phyloP scores from a whole-genome alignment of 2,888 invertebrate species.

The Acleris emargana region DNA sequence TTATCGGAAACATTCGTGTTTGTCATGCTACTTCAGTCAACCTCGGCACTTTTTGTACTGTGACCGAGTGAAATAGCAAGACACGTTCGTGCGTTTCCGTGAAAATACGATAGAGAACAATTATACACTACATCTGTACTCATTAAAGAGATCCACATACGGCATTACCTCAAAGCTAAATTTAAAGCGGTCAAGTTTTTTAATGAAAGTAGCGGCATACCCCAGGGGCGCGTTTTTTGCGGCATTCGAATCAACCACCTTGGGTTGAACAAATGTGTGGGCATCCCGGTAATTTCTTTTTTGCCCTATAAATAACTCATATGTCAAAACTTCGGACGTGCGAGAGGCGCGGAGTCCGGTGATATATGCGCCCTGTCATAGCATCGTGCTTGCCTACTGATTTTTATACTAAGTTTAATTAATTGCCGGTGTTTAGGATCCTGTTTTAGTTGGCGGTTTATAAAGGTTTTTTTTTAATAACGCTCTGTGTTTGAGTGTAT shows the following conservation, averaged over 20 bases:
- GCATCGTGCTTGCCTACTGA: slow-evolving; percentile 66
- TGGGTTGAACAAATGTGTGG: slow-evolving; percentile 78
- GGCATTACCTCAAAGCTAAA: not conserved
- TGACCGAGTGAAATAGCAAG: too few relatives aligned
- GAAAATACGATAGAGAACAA: too few relatives aligned
- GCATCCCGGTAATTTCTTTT: slow-evolving; percentile 82
- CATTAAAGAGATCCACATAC: too few relatives aligned
- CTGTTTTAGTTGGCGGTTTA: slow-evolving; percentile 53
- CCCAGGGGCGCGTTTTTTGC: slow-evolving; percentile 73
- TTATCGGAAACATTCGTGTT: too few relatives aligned
- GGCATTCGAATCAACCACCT: slow-evolving; percentile 80
- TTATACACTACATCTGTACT: too few relatives aligned
- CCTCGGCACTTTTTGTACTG: too few relatives aligned
- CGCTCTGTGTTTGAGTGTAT: not conserved
- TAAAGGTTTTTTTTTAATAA: too few relatives aligned
- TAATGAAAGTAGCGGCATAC: slow-evolving; percentile 63
- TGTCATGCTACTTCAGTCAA: too few relatives aligned
- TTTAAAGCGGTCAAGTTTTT: slow-evolving; percentile 1
- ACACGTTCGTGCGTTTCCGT: too few relatives aligned
- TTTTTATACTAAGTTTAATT: slow-evolving; percentile 71
- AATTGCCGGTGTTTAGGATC: slow-evolving; percentile 58
- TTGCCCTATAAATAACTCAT: slow-evolving; percentile 82
- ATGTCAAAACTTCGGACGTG: slow-evolving; percentile 77
- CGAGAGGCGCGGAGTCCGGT: slow-evolving; percentile 60
- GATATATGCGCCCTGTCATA: slow-evolving; percentile 82